Base-by-base conservation (phyloP, 2,113 vertebrate species). In the Leuciscus idus region DNA sequence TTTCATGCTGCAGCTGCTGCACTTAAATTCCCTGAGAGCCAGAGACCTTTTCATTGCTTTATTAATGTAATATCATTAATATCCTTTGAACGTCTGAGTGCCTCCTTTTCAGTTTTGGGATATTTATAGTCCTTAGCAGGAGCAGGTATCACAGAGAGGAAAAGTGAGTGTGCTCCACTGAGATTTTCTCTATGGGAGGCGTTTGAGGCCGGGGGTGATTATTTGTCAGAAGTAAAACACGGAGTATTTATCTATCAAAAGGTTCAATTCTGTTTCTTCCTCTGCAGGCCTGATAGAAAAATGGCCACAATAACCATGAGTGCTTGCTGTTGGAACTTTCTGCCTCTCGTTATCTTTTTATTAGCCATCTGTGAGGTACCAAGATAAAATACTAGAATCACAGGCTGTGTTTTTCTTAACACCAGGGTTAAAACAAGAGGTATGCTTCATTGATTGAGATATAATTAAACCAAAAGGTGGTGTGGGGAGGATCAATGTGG, bases 31-130 rank as follows among this genome's bases (percentile, higher is more conserved):
- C 89, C 90, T 19, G 83, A 70, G 21, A 73, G 90, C 81, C 81
- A 3, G 55, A 84, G 86, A 87, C 66, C 86, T 86, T 91, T 93
- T 90, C 91, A 92, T 70, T 55, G 87, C 87, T 79, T 89, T 92
- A 90, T 92, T 92, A 94, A 91, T 92, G 88, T 88, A 91, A 91
- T 91, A 90, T 87, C 89, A 91, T 92, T 92, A 91, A 93, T 88
- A 75, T 85, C 87, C 87, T 85, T 83, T 30, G 83, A 92, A 93
- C 89, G 91, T 92, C 83, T 85, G 88, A 90, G 84, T 10, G 77
- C 80, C 66, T 86, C 90, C 70, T 88, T 87, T 84, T 72, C 83
- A 15, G 76, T 21, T 88, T 79, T 81, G 74, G 68, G 73, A 90
- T 84, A 85, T 87, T 87, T 85, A 84, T 89, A 55, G 62, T 48